phyloP scores from a whole-genome alignment of 2,797 vertebrate genomes.

The Loris lydekkerianus region DNA sequence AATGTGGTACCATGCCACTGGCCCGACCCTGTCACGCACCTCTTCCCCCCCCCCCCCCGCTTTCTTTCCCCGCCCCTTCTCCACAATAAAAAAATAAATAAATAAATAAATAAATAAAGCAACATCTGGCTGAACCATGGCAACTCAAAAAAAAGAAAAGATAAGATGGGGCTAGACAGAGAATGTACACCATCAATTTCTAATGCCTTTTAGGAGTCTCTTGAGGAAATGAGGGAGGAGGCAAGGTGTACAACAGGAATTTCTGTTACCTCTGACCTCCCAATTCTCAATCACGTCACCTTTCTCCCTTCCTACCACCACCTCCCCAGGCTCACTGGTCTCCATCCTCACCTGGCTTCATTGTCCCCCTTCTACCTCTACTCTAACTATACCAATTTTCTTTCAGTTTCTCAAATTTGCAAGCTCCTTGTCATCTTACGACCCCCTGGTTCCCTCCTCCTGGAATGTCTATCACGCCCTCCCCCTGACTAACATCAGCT shows the following conservation, averaged over 20 bases:
- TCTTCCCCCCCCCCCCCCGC: too few relatives aligned
- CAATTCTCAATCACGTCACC: neutral
- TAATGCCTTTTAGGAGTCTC: neutral
- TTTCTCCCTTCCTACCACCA: neutral
- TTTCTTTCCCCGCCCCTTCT: too few relatives aligned
- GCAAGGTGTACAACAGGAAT: neutral
- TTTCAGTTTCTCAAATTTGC: neutral
- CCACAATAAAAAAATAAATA: neutral
- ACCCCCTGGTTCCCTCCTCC: neutral
- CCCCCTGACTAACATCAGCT: neutral
- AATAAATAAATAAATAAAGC: neutral
- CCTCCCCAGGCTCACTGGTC: neutral
- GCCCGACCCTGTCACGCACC: too few relatives aligned
- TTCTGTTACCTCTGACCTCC: neutral
- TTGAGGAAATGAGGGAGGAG: neutral
- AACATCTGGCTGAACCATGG: too few relatives aligned
- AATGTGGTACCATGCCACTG: too few relatives aligned
- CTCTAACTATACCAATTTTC: neutral
- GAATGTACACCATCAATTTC: neutral
- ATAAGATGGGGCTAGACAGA: neutral
- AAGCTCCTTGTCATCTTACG: neutral
- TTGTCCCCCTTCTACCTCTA: neutral
- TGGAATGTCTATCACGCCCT: neutral
- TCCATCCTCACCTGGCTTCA: neutral
- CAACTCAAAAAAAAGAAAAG: neutral